Evolutionary conservation across 2,888 invertebrate species (phyloP), one percentile per base, ranked within the genome.

Genomic region (Drosophila phalerata): DNA sequence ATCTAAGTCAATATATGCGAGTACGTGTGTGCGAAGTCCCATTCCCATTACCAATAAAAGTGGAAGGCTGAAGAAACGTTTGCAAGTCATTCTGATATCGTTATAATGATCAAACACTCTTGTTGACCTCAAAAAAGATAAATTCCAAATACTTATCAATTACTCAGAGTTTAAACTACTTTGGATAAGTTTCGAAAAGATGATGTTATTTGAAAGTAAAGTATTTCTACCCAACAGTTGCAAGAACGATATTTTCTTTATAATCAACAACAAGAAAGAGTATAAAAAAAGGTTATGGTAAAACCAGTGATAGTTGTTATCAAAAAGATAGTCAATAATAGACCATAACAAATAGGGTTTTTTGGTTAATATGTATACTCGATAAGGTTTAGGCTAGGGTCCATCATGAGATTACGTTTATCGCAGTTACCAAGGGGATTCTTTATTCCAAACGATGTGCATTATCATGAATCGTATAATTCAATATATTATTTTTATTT

Each of bases 261-360:
- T 28, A 28, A 28, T 8, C 28, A 37, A 15, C 17, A 17, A 38
- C 11, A 25, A 15, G 11, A 43, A 30, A 17, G 3, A 17, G n/a
- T 17, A 9, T 10, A 22, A 38, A 45, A 6, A n/a, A 17, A 9
- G 11, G 53, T n/a, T 17, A 47, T 61, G 79, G 79, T 65, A 79
- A 79, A 79, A 79, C 77, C 77, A 55, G 15, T 63, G 77, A 73
- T 79, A 77, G 17, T n/a, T 38, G 37, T 45, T 79, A 77, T 79
- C 77, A 57, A 11, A 51, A 28, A 64, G 64, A 75, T 75, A 65
- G 17, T 48, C 32, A 40, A 76, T 73, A 70, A 79, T 70, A 77
- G 81, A 71, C 83, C 77, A 78, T 73, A 71, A 80, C 85, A 78
- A 51, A 72, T 81, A 75, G 77, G 84, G 71, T 81, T 85, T 85